Evolutionary conservation across 2,888 invertebrate genomes (phyloP), one percentile per base, ranked within the genome.

Genomic region (Linnaemya tessellans): DNA sequence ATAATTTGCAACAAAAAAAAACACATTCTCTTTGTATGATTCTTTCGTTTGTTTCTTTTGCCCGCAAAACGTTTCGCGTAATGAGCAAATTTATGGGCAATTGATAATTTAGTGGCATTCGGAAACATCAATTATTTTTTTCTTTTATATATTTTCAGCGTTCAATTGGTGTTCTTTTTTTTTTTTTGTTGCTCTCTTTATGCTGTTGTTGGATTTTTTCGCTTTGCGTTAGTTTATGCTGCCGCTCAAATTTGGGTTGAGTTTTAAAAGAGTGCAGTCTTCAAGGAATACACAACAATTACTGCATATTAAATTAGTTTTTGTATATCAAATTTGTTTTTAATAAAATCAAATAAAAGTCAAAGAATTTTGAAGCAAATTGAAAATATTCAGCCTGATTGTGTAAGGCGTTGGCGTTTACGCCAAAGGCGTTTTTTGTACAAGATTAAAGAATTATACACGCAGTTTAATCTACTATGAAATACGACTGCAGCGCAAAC

Each of bases 91-190:
- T 92, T 92, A 92, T 92, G 91, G 90, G 89, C 92, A 91, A 92
- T 91, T 92, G 92, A 92, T 91, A 91, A 92, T 92, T 92, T 92
- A 92, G 91, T 91, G 91, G 91, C 92, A 91, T 89, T 91, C 90
- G 91, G 91, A 90, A 91, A 91, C 92, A 92, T 92, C 91, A 92
- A 92, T 92, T 91, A 92, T 85, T 51, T 25, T 80, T 67, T 25
- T 70, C 43, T 38, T 71, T 46, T n/a, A n/a, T 56, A 8, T 71
- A 46, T 30, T 49, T 77, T 60, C 30, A 41, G 30, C 74, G 65
- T 86, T 78, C 80, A 49, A 65, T 84, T 80, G 73, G 88, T 87
- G 87, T 84, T 88, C 87, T 78, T 73, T 3, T 46, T 56, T 38
- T 7, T 84, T 62, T 81, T 49, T 74, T 51, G 75, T n/a, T n/a